Percentiles rank a stretch among this genome's conserved stretches.
Conservation (phyloP, 2,113 vertebrate genomes). For the Grallaria varia region DNA sequence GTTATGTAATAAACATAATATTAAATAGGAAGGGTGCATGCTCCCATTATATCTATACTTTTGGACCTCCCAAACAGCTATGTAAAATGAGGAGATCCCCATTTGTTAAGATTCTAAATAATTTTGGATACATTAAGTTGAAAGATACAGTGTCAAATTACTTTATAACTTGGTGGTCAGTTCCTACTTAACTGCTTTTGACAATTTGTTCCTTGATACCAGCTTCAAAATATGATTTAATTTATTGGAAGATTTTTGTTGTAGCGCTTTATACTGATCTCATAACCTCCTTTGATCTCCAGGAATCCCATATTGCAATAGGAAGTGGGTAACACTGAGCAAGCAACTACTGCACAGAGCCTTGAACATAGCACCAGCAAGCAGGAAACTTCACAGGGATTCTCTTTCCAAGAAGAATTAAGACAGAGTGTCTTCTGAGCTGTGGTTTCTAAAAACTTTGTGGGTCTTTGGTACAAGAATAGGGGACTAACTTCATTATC, state of each 20-base stretch:
- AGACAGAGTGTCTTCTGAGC: background rate
- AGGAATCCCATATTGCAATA: background rate
- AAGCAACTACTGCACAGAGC: background rate
- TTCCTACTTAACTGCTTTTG: slow-evolving; percentile 20
- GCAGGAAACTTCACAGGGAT: background rate
- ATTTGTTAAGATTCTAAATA: slow-evolving; percentile 5
- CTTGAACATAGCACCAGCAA: background rate
- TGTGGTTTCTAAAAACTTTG: background rate
- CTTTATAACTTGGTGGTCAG: slow-evolving; percentile 15
- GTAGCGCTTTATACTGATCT: background rate
- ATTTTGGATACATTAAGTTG: background rate
- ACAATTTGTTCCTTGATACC: slow-evolving; percentile 24
- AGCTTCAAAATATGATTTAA: background rate
- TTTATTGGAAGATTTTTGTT: slow-evolving; percentile 1
- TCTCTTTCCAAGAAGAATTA: background rate
- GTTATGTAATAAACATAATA: background rate
- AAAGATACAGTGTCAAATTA: background rate
- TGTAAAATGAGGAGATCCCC: background rate
- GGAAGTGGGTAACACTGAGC: background rate
- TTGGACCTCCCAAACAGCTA: background rate
- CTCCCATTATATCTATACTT: background rate
- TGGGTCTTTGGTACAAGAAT: background rate
- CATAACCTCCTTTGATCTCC: background rate
- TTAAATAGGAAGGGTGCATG: background rate
- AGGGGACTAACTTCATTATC: background rate